Conservation (phyloP, 2,888 invertebrate species). For the Dichetophora obliterata region DNA sequence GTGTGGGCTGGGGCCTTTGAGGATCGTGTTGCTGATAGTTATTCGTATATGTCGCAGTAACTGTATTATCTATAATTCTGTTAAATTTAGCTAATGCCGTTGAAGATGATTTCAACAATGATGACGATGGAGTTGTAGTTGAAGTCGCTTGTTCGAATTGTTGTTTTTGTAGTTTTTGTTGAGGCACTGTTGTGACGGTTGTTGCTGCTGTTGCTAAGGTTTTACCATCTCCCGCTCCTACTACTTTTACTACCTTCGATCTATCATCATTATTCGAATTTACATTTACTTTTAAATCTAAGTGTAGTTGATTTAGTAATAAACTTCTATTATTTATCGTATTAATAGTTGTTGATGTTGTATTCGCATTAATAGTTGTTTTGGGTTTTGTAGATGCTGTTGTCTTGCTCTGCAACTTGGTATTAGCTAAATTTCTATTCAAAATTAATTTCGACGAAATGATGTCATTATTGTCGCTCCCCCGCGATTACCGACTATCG, state of each 20-base stretch:
- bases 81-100: conserved; percentile 70
- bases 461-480: conserved; percentile 71
- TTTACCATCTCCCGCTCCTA: conserved; percentile 37
- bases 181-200: conserved; percentile 68
- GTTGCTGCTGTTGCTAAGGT: conserved; percentile 35
- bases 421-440: conserved; percentile 70
- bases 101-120: conserved; percentile 57
- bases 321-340: conserved; percentile 48
- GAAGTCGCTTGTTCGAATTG: conserved; percentile 34
- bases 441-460: conserved; percentile 71
- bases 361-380: conserved; percentile 48
- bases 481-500: conserved; percentile 71
- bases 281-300: conserved; percentile 61
- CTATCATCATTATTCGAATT: conserved; percentile 59
- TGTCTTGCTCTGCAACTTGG: conserved; percentile 60
- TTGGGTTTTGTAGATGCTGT: conserved; percentile 59
- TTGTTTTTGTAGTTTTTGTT: conserved; percentile 50
- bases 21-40: conserved; percentile 52
- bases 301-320: conserved; percentile 59
- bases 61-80: conserved; percentile 67
- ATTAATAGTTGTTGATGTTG: conserved; percentile 43
- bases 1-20: conserved; percentile 44
- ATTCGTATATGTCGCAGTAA: conserved; percentile 56
- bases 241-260: conserved; percentile 36
- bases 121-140: conserved; percentile 53